Conservation (phyloP, 1,140 invertebrate genomes). For the Panonychus citri region DNA sequence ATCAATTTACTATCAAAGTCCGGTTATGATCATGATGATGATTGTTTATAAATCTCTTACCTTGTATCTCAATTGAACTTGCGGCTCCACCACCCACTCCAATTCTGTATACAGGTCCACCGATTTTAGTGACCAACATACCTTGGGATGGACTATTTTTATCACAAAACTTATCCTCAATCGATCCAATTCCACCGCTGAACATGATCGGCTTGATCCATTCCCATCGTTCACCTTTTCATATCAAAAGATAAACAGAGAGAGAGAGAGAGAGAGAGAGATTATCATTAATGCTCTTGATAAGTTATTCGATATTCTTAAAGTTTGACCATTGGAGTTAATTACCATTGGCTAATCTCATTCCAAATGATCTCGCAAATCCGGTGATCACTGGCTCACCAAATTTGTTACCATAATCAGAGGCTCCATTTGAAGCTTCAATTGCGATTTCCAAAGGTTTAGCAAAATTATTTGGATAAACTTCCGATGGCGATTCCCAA, state of each 20-base stretch:
- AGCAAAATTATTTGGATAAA: constrained; percentile 75
- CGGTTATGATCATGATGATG: too few species aligned
- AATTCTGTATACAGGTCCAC: constrained; percentile 74
- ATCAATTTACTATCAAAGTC: too few species aligned
- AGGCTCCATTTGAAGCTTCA: constrained; percentile 90
- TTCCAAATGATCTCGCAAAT: constrained; percentile 73
- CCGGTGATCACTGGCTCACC: constrained; percentile 80
- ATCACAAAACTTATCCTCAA: constrained; percentile 50
- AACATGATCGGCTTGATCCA: constrained; percentile 99
- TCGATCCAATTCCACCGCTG: constrained; percentile 73
- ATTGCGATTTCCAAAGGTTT: constrained; percentile 60
- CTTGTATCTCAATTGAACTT: constrained; percentile 36
- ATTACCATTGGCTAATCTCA: constrained; percentile 28
- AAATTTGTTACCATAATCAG: constrained; percentile 95
- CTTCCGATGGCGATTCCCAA: constrained; percentile 41
- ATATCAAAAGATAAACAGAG: background rate
- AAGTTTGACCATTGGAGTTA: too few species aligned
- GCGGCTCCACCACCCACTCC: constrained; percentile 90
- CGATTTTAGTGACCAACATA: constrained; percentile 75
- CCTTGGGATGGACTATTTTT: constrained; percentile 46
- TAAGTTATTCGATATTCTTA: too few species aligned
- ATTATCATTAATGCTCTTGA: background rate
- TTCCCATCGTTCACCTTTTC: constrained; percentile 43
- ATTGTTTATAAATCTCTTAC: too few species aligned
- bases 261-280: too few species aligned